Base-by-base conservation (phyloP, 2,797 vertebrate species). In the Myotis daubentonii region DNA sequence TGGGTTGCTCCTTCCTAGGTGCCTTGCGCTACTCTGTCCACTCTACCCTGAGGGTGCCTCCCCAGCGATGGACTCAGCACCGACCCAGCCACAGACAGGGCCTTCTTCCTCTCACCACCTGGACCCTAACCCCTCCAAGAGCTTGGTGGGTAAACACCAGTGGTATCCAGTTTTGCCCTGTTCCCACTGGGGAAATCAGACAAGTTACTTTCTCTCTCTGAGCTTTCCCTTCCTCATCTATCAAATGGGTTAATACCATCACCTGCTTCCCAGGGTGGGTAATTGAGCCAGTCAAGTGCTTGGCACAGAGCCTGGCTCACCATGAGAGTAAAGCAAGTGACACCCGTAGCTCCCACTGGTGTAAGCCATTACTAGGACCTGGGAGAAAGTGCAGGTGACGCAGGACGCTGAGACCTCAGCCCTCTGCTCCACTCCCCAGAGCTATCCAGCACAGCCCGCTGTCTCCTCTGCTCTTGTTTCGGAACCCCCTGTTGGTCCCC, bases 221-320 rank as follows among this genome's bases (percentile, higher is more conserved):
- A 85, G 51, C 38, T 44, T 85, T 62, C 57, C 20, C 90, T 70
- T 57, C 70, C 22, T 51, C 72, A 16, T 81, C 75, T 85, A 22
- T 57, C 49, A 86, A n/a, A 49, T 72, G 70, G 44, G 38, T 38
- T 12, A 2, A 11, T 60, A 62, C 47, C 15, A 23, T 33, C 51
- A 49, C 33, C 55, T 68, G 36, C 62, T 75, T 90, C 68, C 57
- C 36, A 86, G 86, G 55, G 49, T 28, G 25, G 72, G 68, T 20
- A 19, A 3, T 0, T 15, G 68, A 85, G 68, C 33, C 51, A 36
- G n/a, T 68, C 22, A 33, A 38, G 10, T 10, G n/a, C 80, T 49
- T 70, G 70, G 57, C 57, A 7, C 53, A 44, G 92, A 47, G 60
- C 51, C 57, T 60, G 76, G 87, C 38, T 68, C 22, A 47, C 66